Conservation (phyloP, 2,113 vertebrate species). For the Nasalis larvatus region DNA sequence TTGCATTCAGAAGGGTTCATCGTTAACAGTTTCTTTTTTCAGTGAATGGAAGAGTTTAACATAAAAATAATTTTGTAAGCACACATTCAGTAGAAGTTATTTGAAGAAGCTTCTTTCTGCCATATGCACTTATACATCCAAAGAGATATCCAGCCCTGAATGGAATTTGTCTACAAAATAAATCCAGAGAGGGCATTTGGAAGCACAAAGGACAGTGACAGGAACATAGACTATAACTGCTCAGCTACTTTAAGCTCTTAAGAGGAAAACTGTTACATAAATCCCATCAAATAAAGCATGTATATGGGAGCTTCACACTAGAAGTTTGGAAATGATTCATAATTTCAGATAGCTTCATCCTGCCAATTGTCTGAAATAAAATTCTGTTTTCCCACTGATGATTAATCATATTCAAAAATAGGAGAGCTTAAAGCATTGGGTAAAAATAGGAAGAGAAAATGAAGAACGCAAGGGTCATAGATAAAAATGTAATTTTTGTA, state of each 20-base stretch:
- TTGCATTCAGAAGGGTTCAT: no score
- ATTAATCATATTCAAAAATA: slow-evolving; percentile 39
- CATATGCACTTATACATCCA: no score
- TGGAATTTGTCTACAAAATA: neutral
- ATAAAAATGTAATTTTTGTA: slow-evolving; percentile 31
- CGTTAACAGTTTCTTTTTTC: no score
- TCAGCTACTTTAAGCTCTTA: neutral
- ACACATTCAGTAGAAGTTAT: no score
- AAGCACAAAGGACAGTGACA: neutral
- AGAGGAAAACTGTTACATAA: neutral
- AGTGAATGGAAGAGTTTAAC: no score
- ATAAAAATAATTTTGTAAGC: no score
- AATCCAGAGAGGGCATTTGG: neutral
- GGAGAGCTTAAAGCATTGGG: neutral
- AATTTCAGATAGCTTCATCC: neutral
- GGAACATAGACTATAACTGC: neutral
- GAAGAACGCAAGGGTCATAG: neutral
- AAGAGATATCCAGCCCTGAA: no score
- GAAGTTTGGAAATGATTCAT: slow-evolving; percentile 17
- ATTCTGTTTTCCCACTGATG: neutral
- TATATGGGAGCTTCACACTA: neutral
- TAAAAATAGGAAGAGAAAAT: slow-evolving; percentile 44
- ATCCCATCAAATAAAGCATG: neutral
- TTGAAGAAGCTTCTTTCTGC: no score
- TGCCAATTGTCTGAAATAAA: slow-evolving; percentile 26